Evolutionary conservation across 2,113 vertebrate species (phyloP).

Genomic region (Pandion haliaetus): DNA sequence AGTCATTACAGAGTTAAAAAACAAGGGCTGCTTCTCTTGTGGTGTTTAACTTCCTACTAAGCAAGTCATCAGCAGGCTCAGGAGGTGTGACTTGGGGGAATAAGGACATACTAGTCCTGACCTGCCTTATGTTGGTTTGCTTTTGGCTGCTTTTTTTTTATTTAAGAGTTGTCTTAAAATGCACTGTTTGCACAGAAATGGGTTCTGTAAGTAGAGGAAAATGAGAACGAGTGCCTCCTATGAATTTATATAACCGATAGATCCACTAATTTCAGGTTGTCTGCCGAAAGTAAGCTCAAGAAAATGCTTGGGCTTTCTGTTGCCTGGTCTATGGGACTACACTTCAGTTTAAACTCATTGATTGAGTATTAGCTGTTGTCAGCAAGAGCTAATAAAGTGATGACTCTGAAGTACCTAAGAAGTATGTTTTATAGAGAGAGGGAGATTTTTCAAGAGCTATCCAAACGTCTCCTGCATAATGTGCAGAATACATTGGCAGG

Average conservation of each 20-base stretch:
- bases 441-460: background rate
- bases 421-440: background rate
- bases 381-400: background rate
- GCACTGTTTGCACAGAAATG: background rate
- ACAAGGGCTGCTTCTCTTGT: background rate
- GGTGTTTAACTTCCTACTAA: too few species aligned
- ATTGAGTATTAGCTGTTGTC: background rate
- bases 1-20: background rate
- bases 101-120: background rate
- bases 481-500: background rate
- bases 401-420: background rate
- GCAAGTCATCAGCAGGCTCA: background rate
- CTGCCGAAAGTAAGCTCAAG: background rate
- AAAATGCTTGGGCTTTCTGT: background rate
- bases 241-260: background rate
- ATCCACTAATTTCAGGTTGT: background rate
- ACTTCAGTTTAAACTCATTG: background rate
- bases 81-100: background rate
- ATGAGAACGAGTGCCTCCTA: rapidly evolving
- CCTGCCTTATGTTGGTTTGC: background rate
- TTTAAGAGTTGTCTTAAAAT: background rate
- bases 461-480: background rate
- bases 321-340: background rate
- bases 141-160: background rate
- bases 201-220: background rate